These are phyloP conservation scores for Dendroctonus ponderosae DNA, from an alignment of 1,140 invertebrate genomes.

Conservation along the genomic window DNA sequence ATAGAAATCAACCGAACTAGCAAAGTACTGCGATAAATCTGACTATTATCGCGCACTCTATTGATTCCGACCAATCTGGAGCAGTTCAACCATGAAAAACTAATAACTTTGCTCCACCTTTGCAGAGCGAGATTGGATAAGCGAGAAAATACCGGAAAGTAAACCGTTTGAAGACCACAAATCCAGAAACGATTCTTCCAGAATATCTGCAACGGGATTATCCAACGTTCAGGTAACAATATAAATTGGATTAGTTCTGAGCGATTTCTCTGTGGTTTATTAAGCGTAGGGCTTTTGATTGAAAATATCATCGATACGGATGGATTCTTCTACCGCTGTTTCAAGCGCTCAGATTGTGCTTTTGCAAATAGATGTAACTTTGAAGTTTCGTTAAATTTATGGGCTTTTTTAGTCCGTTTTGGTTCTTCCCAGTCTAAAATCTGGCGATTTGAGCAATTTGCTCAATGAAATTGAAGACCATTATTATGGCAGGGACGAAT, in stretches of 20 bases:
- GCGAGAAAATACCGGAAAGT: constrained; percentile 15
- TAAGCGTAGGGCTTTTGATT: background rate
- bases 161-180: constrained; percentile 18
- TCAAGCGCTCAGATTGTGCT: too few species aligned
- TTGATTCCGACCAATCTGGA: background rate
- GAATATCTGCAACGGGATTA: constrained; percentile 10
- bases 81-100: background rate
- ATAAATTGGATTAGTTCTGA: constrained; percentile 17
- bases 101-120: constrained; percentile 10
- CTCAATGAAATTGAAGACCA: constrained; percentile 46
- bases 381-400: too few species aligned
- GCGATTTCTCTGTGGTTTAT: background rate
- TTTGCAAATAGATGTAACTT: too few species aligned
- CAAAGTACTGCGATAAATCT: constrained; percentile 5
- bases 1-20: background rate
- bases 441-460: constrained; percentile 26
- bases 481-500: constrained; percentile 49
- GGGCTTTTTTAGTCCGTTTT: constrained; percentile 13
- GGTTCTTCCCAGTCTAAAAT: constrained; percentile 20
- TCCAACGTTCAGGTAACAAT: constrained; percentile 26
- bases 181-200: constrained; percentile 20
- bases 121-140: constrained; percentile 16
- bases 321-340: background rate
- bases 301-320: background rate
- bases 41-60: background rate